Conservation (phyloP, 2,113 vertebrate species). For the Ascaphus truei region DNA sequence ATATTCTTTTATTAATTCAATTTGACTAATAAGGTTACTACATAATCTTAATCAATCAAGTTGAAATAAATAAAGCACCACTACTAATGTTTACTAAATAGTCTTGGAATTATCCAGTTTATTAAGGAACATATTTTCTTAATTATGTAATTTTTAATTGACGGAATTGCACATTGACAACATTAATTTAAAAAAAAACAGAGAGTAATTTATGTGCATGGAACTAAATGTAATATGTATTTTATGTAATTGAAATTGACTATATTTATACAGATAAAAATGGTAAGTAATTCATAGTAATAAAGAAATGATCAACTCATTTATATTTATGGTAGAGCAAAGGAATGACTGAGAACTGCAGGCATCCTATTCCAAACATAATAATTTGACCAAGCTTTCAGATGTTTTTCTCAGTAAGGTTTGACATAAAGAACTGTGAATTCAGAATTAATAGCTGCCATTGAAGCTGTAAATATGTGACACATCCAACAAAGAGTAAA, state of each 20-base stretch:
- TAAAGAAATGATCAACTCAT: conserved; percentile 21
- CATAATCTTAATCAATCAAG: neutral
- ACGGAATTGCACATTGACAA: neutral
- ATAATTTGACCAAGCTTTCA: neutral
- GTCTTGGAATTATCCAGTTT: conserved; percentile 15
- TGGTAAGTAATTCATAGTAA: conserved; percentile 15
- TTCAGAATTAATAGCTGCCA: neutral
- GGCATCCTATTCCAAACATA: neutral
- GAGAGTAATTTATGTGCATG: conserved; percentile 7
- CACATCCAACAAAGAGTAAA: neutral
- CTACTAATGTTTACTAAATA: conserved; percentile 7
- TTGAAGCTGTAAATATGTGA: neutral
- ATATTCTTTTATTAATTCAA: neutral
- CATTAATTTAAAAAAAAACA: neutral
- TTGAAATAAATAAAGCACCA: neutral
- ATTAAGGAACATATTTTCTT: conserved; percentile 29
- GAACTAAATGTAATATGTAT: conserved; percentile 24
- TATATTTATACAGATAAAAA: conserved; percentile 32
- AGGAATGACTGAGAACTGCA: neutral
- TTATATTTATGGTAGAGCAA: neutral
- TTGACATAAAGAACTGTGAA: neutral
- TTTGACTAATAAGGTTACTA: neutral
- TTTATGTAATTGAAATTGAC: conserved; percentile 32
- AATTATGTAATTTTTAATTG: conserved; percentile 28
- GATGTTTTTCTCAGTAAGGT: neutral